A percentile compares a stretch with the other conserved stretches of the same genome.
Conservation (phyloP, 2,797 vertebrate genomes). For the Capromys pilorides region DNA sequence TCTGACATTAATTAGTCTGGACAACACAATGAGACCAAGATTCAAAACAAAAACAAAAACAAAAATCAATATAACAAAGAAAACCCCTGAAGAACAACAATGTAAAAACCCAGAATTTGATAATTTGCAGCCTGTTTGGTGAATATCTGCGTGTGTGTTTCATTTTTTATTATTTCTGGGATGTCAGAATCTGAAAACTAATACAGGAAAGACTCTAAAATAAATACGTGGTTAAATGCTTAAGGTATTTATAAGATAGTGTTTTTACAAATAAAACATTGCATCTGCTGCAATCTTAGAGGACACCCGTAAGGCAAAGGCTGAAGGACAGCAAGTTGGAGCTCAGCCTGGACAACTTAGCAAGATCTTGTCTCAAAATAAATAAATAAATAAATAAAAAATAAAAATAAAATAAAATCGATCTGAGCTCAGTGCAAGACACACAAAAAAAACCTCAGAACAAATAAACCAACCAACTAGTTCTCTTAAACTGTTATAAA, state of each 20-base stretch:
- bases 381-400: neutral
- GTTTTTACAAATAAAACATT: slow-evolving; percentile 25
- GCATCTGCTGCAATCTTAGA: neutral
- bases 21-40: neutral
- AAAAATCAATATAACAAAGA: neutral
- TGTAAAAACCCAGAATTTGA: neutral
- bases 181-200: slow-evolving; percentile 30
- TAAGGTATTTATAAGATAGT: slow-evolving; percentile 9
- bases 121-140: neutral
- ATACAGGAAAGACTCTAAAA: neutral
- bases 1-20: neutral
- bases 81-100: neutral
- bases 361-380: neutral
- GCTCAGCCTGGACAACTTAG: neutral
- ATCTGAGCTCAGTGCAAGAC: neutral
- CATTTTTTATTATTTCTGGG: slow-evolving; percentile 38
- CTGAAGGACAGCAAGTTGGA: neutral
- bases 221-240: slow-evolving; percentile 1
- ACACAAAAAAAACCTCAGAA: neutral
- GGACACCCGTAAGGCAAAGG: neutral
- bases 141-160: neutral
- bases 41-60: neutral
- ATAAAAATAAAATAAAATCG: no score
- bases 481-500: slow-evolving; percentile 1
- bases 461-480: neutral